Evolutionary conservation across 2,888 invertebrate genomes (phyloP).

Genomic region (Phalangium opilio): DNA sequence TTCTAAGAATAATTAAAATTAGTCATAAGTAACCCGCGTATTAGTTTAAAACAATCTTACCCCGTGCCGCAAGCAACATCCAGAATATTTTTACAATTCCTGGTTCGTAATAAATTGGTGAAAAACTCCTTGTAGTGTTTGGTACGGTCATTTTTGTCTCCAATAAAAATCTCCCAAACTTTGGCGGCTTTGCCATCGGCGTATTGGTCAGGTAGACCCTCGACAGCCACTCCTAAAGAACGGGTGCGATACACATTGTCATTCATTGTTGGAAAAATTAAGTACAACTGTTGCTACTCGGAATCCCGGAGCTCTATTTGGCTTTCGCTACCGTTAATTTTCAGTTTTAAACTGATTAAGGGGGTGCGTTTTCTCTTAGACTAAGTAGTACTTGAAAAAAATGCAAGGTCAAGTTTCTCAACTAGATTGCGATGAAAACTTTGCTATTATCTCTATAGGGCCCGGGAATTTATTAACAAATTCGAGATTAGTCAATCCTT

Average conservation of each 20-base stretch:
- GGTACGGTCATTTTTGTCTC: constrained; percentile 68
- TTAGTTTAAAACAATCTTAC: no score
- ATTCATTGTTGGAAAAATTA: constrained; percentile 28
- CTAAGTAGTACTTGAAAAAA: no score
- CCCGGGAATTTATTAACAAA: no score
- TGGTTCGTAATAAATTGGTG: constrained; percentile 48
- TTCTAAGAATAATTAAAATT: constrained; percentile 44
- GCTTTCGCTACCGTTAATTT: no score
- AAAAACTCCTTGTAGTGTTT: constrained; percentile 69
- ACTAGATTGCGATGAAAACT: no score
- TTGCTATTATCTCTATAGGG: no score
- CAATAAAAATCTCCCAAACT: constrained; percentile 80
- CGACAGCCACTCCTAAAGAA: constrained; percentile 60
- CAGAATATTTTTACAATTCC: constrained; percentile 53
- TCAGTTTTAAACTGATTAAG: no score
- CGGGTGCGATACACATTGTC: constrained; percentile 58
- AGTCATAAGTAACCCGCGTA: no score
- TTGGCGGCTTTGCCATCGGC: constrained; percentile 81
- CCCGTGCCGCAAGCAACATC: constrained; percentile 81
- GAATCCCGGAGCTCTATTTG: no score
- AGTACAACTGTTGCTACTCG: not conserved
- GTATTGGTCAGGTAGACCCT: constrained; percentile 54
- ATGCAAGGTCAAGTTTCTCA: no score
- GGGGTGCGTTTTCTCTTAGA: no score
- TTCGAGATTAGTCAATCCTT: no score